Conservation (phyloP, 1,140 invertebrate genomes). For the Trinorchestia longiramus region DNA sequence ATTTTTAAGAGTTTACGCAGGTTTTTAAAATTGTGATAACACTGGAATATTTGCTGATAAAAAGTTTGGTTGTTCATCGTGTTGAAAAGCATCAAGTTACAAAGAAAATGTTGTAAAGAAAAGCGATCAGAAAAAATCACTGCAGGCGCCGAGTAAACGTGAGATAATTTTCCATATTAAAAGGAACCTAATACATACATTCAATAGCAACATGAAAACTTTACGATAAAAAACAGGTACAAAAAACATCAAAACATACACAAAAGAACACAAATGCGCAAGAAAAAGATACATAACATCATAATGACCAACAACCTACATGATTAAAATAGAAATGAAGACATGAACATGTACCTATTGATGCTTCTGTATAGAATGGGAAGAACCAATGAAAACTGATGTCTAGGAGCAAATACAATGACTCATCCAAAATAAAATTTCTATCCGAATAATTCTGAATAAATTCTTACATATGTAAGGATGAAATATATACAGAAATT, state of each 20-base stretch:
- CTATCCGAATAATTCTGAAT: neutral
- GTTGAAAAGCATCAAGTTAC: neutral
- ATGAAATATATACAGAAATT: neutral
- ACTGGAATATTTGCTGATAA: neutral
- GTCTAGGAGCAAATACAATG: neutral
- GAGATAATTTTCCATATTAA: neutral
- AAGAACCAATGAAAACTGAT: neutral
- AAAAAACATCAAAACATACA: neutral
- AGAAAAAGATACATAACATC: neutral
- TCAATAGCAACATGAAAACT: neutral
- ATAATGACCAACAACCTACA: neutral
- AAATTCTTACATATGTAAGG: neutral
- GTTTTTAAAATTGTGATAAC: neutral
- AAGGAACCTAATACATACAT: neutral
- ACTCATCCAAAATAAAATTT: neutral
- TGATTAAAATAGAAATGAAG: neutral
- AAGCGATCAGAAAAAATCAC: neutral
- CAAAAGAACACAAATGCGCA: neutral
- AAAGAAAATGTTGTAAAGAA: neutral
- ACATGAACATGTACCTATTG: neutral
- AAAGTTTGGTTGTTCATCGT: neutral
- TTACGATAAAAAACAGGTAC: neutral
- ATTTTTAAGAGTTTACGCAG: neutral
- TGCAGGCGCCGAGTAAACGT: neutral
- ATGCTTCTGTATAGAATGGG: neutral